These are phyloP conservation scores for Sprattus sprattus DNA, from an alignment of 2,113 vertebrate genomes.

Conservation along the genomic window DNA sequence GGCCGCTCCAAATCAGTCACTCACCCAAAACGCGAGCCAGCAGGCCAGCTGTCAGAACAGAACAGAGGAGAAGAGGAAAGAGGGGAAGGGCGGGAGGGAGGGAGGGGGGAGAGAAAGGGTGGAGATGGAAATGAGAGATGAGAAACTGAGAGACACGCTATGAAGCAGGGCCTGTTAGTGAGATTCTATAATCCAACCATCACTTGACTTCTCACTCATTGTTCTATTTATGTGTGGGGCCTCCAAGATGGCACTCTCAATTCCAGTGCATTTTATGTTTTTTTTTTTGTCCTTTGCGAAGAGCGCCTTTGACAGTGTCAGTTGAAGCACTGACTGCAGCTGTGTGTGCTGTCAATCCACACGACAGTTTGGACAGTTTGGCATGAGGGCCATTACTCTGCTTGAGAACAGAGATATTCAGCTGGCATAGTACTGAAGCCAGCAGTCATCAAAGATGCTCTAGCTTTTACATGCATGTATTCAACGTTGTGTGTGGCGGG, in stretches of 20 bases:
- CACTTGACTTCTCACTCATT: not conserved
- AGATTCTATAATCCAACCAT: not conserved
- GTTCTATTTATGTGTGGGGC: slow-evolving; percentile 5
- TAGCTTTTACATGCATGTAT: slow-evolving; percentile 12
- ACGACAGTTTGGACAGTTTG: slow-evolving; percentile 16
- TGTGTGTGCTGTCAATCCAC: slow-evolving; percentile 9
- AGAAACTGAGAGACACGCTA: not conserved
- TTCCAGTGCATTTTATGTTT: slow-evolving; percentile 2
- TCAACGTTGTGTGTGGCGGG: not conserved
- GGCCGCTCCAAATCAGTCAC: slow-evolving; percentile 14
- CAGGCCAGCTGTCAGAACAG: slow-evolving; percentile 13
- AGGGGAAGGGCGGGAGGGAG: not conserved
- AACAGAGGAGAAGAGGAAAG: not conserved
- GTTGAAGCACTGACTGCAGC: slow-evolving; percentile 3
- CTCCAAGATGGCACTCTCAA: not conserved
- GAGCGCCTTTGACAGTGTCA: slow-evolving; percentile 9
- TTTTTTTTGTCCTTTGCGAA: not conserved
- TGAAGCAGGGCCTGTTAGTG: not conserved
- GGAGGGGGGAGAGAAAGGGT: not conserved
- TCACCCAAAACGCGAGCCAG: slow-evolving; percentile 14
- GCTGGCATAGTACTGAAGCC: not conserved
- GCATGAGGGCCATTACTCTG: slow-evolving; percentile 5
- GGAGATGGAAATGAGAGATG: slow-evolving; percentile 4
- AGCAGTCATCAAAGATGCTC: slow-evolving; percentile 10
- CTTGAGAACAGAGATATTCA: not conserved